These are phyloP conservation scores for Ceryle rudis DNA, from an alignment of 2,797 vertebrate species.

Conservation along the genomic window DNA sequence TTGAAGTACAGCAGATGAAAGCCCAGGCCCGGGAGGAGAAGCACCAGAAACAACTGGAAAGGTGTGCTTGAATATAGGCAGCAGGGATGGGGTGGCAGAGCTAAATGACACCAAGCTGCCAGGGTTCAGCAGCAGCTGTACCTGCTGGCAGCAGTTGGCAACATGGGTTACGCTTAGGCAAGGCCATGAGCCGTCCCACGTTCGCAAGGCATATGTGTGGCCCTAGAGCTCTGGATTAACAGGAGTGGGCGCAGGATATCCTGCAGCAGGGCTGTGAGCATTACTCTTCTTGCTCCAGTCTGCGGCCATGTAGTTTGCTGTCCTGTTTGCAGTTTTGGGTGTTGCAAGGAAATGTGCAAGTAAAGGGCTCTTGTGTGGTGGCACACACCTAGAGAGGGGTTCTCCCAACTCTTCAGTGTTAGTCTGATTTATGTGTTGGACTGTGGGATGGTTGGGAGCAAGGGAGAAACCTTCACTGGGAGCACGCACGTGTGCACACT, in stretches of 20 bases:
- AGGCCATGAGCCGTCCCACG: rapidly evolving
- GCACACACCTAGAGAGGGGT: rapidly evolving
- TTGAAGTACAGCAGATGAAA: constrained; percentile 88
- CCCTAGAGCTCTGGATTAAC: not conserved
- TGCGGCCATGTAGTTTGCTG: not conserved
- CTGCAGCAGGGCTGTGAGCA: not conserved
- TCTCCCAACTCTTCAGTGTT: not conserved
- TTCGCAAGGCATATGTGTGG: rapidly evolving
- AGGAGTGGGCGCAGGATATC: rapidly evolving
- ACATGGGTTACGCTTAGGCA: rapidly evolving
- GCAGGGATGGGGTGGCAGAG: not conserved
- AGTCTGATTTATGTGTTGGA: not conserved
- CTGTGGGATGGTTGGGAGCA: not conserved
- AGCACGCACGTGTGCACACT: rapidly evolving
- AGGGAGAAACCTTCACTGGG: not conserved
- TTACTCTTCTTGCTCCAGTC: not conserved
- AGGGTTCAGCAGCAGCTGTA: not conserved
- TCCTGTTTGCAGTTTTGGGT: not conserved
- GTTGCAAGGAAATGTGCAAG: not conserved
- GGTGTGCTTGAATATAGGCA: constrained; percentile 65
- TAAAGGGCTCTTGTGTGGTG: not conserved
- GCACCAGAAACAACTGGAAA: constrained; percentile 91
- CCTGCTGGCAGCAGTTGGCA: not conserved
- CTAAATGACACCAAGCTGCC: not conserved
- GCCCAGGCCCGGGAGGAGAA: constrained; percentile 90